Base-by-base conservation (phyloP, 2,888 invertebrate species). In the Rhagophthalmus giganteus region DNA sequence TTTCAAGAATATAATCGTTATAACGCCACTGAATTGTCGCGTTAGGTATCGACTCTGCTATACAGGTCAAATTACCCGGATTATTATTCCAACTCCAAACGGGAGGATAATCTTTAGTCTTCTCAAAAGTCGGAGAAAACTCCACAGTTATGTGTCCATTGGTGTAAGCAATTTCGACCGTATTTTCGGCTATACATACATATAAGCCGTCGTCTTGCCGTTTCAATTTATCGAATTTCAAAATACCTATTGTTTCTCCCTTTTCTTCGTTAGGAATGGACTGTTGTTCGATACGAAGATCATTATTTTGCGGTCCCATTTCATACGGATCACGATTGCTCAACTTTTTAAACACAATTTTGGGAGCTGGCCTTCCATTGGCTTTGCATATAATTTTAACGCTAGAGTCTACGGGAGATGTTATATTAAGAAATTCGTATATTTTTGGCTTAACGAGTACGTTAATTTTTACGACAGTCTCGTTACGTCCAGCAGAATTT, bases 21-120 rank as follows among this genome's bases (percentile, higher is more conserved):
- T 78, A 82, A 72, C 81, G 83, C 94, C 94, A 94, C 67, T 85
- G 84, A 61, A 94, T 91, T 4, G 94, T 94, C 0, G 94, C 94
- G 71, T 94, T 94, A 2, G 94, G 94, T 64, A 94, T 84, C 13
- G 81, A 78, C 61, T 91, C 89, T n/a, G 93, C 92, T 32, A 90
- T 79, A 69, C 94, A 94, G 51, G 88, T 90, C 3, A 94, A 78
- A 72, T 94, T 94, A 1, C 88, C 90, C 1, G 87, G 85, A 62
- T 82, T 82, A 27, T 83, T 80, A 35, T 87, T 85, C 94, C 94
- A 94, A 20, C 88, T 88, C 84, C 88, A 93, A 0, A 86, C 82
- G 0, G 90, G 88, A 2, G 86, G 83, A 26, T 83, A 78, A 27
- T 50, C 31, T 24, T 85, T 81, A 70, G 82, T 83, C 27, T 83